phyloP scores from a whole-genome alignment of 2,888 invertebrate genomes.

The Epirrhoe alternata region DNA sequence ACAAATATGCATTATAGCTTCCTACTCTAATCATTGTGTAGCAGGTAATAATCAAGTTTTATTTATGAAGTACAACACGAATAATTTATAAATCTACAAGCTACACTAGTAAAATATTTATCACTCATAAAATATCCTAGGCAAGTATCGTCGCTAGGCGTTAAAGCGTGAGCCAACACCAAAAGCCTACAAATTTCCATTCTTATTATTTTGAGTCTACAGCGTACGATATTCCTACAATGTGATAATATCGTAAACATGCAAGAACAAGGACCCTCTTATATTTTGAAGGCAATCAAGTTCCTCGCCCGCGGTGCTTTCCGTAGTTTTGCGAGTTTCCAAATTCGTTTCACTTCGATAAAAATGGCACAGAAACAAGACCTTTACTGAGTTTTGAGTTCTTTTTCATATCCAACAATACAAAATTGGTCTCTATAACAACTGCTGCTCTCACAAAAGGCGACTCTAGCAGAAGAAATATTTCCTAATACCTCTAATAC shows the following conservation, averaged over 20 bases:
- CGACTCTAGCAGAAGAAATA: too few species aligned
- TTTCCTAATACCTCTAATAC: background rate
- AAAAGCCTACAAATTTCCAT: conserved; percentile 26
- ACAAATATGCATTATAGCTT: too few species aligned
- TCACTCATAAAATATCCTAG: conserved; percentile 2
- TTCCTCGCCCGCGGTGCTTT: conserved; percentile 32
- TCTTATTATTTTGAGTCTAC: conserved; percentile 26
- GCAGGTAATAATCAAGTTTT: too few species aligned
- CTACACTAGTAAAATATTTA: background rate
- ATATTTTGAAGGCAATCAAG: conserved; percentile 33
- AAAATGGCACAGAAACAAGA: conserved; percentile 24
- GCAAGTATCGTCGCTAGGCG: conserved; percentile 2
- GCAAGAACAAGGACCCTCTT: conserved; percentile 27
- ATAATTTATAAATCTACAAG: background rate
- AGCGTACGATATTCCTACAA: conserved; percentile 10
- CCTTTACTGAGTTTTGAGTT: background rate
- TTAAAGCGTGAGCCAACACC: conserved; percentile 18
- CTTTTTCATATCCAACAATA: background rate
- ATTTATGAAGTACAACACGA: background rate
- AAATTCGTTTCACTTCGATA: conserved; percentile 32
- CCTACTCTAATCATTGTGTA: too few species aligned
- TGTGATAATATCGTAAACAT: conserved; percentile 24
- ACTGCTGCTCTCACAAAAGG: background rate
- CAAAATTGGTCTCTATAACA: background rate
- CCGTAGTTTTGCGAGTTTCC: conserved; percentile 25